Evolutionary conservation across 2,113 vertebrate species (phyloP).

Genomic region (Triplophysa rosa): DNA sequence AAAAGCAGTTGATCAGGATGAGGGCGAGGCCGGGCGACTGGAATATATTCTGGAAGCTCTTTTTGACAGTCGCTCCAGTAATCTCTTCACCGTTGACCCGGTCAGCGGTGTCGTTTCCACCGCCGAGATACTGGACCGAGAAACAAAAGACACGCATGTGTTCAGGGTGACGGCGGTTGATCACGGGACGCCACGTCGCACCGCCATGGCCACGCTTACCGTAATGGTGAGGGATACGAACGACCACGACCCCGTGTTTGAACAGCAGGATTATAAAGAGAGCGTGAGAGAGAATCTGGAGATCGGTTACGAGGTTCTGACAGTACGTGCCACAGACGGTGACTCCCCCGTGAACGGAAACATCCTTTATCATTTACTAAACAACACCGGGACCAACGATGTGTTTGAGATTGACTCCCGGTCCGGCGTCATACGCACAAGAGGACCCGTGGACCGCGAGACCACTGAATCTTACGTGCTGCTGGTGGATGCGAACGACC

Average conservation of each 20-base stretch:
- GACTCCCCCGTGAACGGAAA: conserved; percentile 90
- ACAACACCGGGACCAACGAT: conserved; percentile 71
- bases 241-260: conserved; percentile 87
- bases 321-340: conserved; percentile 88
- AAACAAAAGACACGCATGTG: conserved; percentile 93
- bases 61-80: conserved; percentile 90
- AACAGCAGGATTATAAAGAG: conserved; percentile 91
- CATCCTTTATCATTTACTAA: conserved; percentile 87
- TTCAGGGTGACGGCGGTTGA: conserved; percentile 87
- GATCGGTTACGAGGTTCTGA: conserved; percentile 93
- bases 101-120: conserved; percentile 79
- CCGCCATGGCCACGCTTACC: conserved; percentile 89
- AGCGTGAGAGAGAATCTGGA: conserved; percentile 94
- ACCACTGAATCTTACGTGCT: conserved; percentile 83
- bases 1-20: conserved; percentile 82
- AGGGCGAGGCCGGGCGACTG: conserved; percentile 84
- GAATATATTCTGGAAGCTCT: conserved; percentile 90
- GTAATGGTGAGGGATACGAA: conserved; percentile 87
- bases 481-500: conserved; percentile 87
- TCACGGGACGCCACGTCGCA: conserved; percentile 81
- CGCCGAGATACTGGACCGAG: conserved; percentile 82
- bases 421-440: conserved; percentile 90
- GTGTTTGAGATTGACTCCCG: conserved; percentile 91
- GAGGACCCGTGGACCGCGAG: conserved; percentile 87
- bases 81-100: conserved; percentile 78